phyloP scores from a whole-genome alignment of 2,888 invertebrate species.

The Eremobia ochroleuca region DNA sequence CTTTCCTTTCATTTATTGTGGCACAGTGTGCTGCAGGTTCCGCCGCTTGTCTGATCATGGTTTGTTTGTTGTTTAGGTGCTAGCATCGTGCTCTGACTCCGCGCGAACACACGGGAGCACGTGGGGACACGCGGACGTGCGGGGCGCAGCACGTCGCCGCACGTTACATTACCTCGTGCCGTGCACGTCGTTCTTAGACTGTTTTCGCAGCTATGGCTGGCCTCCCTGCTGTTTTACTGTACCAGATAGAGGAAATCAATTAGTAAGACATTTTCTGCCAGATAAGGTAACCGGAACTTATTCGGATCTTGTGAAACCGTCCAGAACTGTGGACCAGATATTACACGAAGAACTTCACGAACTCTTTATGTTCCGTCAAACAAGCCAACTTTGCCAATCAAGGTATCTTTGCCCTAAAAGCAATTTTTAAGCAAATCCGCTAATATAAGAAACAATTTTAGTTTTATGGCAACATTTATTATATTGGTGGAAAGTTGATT shows the following conservation, averaged over 20 bases:
- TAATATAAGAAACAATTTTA: too few relatives aligned
- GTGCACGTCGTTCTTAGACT: not conserved
- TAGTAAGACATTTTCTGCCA: not conserved
- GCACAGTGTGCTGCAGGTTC: not conserved
- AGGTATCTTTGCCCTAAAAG: too few relatives aligned
- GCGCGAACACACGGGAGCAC: not conserved
- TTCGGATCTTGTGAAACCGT: not conserved
- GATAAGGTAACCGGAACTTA: not conserved
- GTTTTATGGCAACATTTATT: too few relatives aligned
- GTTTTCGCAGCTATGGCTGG: not conserved
- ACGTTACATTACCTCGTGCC: not conserved
- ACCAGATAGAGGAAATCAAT: not conserved
- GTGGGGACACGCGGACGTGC: not conserved
- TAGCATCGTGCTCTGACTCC: not conserved
- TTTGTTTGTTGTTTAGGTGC: not conserved
- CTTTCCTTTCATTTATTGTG: not conserved
- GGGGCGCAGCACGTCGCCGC: not conserved
- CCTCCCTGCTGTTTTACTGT: not conserved
- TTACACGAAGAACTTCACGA: not conserved
- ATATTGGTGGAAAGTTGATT: too few relatives aligned
- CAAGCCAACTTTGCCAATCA: too few relatives aligned
- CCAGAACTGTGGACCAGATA: not conserved
- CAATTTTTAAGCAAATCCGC: too few relatives aligned
- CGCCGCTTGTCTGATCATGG: not conserved
- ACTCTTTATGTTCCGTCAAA: not conserved